These are phyloP conservation scores for Megaceryle maxima DNA, from an alignment of 2,113 vertebrate genomes.

Conservation along the genomic window DNA sequence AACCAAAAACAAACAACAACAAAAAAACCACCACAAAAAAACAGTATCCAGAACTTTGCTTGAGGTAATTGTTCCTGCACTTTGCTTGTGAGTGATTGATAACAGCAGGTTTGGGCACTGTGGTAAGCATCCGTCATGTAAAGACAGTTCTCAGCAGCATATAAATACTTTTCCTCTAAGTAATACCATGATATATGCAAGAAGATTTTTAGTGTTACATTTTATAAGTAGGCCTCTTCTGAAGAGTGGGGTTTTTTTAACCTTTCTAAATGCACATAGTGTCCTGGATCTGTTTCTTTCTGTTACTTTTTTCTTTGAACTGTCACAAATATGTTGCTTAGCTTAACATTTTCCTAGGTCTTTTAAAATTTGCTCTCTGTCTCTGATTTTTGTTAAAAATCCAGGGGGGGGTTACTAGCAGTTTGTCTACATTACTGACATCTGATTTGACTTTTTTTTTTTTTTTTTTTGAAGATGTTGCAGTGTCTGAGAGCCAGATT, in stretches of 20 bases:
- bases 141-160: not conserved
- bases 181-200: slow-evolving; percentile 8
- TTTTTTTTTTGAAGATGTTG: slow-evolving; percentile 20
- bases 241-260: not conserved
- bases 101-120: not conserved
- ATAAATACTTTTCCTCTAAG: slow-evolving; percentile 22
- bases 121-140: slow-evolving; percentile 31
- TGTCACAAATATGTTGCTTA: not conserved
- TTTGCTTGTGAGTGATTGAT: slow-evolving; percentile 16
- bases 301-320: slow-evolving; percentile 5
- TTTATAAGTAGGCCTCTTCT: slow-evolving; percentile 1
- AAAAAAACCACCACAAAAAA: not conserved
- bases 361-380: not conserved
- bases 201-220: not conserved
- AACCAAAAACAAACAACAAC: not conserved
- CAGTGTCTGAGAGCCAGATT: slow-evolving; percentile 6
- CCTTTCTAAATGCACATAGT: not conserved
- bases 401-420: not conserved
- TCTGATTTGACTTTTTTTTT: slow-evolving; percentile 6
- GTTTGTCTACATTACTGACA: not conserved
- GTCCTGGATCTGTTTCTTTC: slow-evolving; percentile 1
- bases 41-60: not conserved
- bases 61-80: slow-evolving; percentile 29
- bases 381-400: not conserved
- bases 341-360: not conserved